These are phyloP conservation scores for Campoplex nolae DNA, from an alignment of 2,888 invertebrate species.

Conservation along the genomic window DNA sequence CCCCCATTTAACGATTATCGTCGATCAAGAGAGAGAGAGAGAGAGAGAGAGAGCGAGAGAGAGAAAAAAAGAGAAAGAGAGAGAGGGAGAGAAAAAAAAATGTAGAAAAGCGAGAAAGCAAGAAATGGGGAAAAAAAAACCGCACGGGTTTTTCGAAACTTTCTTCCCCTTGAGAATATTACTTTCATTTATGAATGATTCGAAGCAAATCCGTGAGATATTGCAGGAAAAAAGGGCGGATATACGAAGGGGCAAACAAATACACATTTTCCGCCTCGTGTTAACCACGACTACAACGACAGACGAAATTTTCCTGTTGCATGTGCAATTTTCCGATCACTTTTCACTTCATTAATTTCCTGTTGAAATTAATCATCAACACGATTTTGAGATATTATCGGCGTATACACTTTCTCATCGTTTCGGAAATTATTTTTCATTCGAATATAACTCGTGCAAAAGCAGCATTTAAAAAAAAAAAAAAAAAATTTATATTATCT, in stretches of 20 bases:
- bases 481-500: background rate
- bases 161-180: background rate
- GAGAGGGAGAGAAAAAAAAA: slow-evolving; percentile 28
- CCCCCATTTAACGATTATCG: slow-evolving; percentile 36
- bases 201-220: background rate
- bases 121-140: background rate
- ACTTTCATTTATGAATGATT: background rate
- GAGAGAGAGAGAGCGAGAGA: slow-evolving; percentile 37
- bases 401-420: background rate
- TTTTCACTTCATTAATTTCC: slow-evolving; percentile 49
- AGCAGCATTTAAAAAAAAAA: too few species aligned
- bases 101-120: slow-evolving; percentile 29
- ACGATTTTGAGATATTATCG: background rate
- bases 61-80: slow-evolving; percentile 23
- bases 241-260: background rate
- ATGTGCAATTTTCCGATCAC: slow-evolving; percentile 59
- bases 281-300: slow-evolving; percentile 60
- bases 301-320: slow-evolving; percentile 63
- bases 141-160: background rate
- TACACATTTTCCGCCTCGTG: slow-evolving; percentile 14
- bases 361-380: slow-evolving; percentile 56
- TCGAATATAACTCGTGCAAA: background rate
- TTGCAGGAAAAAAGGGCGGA: background rate
- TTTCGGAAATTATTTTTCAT: background rate
- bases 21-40: slow-evolving; percentile 35